phyloP scores from a whole-genome alignment of 1,140 invertebrate genomes.

The Lamellibrachia luymesi region DNA sequence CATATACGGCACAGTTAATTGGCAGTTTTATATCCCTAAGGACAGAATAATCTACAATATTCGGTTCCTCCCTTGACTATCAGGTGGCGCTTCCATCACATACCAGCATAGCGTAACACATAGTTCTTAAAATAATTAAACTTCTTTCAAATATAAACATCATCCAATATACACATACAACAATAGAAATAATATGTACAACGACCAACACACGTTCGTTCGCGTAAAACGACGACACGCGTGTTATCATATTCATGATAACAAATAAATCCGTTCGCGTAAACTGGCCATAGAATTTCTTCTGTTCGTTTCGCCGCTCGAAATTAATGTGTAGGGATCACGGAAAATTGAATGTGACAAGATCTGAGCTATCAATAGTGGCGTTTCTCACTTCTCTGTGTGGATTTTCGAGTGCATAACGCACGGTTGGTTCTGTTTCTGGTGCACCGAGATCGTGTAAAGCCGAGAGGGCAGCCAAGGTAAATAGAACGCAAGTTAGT shows the following conservation, averaged over 20 bases:
- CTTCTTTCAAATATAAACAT: neutral
- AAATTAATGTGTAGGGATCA: neutral
- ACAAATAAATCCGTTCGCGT: neutral
- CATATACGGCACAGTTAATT: neutral
- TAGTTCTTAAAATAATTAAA: neutral
- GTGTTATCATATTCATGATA: neutral
- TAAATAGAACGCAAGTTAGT: neutral
- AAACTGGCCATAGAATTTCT: neutral
- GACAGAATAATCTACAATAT: neutral
- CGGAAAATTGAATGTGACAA: neutral
- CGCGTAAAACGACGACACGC: neutral
- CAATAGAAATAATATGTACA: conserved; percentile 1
- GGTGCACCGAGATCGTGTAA: neutral
- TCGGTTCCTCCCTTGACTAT: neutral
- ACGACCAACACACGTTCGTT: neutral
- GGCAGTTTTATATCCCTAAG: neutral
- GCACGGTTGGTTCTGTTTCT: neutral
- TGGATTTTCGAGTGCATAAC: neutral
- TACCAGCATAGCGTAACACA: neutral
- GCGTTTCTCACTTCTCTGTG: neutral
- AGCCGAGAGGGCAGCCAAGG: neutral
- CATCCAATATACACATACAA: conserved; percentile 1
- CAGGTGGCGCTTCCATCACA: neutral
- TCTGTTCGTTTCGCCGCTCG: neutral
- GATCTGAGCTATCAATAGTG: neutral